Evolutionary conservation across 1,140 invertebrate species (phyloP).

Genomic region (Cyclargus thomasi): DNA sequence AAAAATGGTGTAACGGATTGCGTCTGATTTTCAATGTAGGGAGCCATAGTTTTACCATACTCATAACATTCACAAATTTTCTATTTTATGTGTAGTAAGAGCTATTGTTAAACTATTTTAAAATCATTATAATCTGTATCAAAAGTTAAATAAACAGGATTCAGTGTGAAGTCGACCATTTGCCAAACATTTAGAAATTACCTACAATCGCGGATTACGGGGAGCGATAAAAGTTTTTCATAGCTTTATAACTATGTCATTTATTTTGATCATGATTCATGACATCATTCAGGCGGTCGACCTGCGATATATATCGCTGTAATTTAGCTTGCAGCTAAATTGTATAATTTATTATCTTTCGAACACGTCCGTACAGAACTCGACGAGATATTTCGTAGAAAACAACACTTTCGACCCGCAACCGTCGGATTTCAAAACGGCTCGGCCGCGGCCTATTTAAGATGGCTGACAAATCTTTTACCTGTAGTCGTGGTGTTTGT

Average conservation of each 20-base stretch:
- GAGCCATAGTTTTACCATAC: too few relatives aligned
- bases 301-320: not conserved
- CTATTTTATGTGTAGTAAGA: not conserved
- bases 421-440: not conserved
- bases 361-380: not conserved
- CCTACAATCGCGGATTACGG: not conserved
- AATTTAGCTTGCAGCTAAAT: conserved; percentile 1
- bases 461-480: not conserved
- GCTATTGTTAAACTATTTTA: not conserved
- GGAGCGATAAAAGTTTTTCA: not conserved
- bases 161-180: not conserved
- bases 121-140: not conserved
- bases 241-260: conserved; percentile 1
- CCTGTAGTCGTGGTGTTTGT: not conserved
- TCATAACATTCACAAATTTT: too few relatives aligned
- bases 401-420: not conserved
- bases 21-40: too few relatives aligned
- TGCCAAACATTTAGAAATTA: not conserved
- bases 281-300: not conserved
- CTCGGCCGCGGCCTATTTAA: not conserved
- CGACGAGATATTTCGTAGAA: not conserved
- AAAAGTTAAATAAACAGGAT: not conserved
- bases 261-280: conserved; percentile 3
- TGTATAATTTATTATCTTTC: not conserved
- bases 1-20: too few relatives aligned